phyloP scores from a whole-genome alignment of 2,888 invertebrate species.

The Arrhopalites spinosus region DNA sequence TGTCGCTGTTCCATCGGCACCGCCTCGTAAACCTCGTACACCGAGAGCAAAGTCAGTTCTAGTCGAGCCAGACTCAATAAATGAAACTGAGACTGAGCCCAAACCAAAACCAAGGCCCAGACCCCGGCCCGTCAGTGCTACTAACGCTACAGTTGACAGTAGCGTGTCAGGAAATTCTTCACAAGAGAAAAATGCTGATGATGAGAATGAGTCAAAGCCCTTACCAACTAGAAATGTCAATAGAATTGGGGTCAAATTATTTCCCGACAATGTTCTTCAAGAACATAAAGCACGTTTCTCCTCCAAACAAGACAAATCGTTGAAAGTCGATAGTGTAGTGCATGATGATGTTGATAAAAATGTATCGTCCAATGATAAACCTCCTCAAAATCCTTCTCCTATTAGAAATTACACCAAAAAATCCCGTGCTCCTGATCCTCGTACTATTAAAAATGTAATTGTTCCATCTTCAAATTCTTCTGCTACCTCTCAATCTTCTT shows the following conservation, averaged over 20 bases:
- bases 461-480: background rate
- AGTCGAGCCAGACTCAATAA: background rate
- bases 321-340: no score
- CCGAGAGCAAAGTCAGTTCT: constrained; percentile 12
- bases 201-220: background rate
- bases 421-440: constrained; percentile 15
- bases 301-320: constrained; percentile 22
- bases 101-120: constrained; percentile 21
- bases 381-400: background rate
- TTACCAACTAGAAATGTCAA: background rate
- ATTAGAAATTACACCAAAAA: constrained; percentile 16
- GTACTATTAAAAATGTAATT: background rate
- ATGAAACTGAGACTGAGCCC: background rate
- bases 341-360: background rate
- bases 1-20: constrained; percentile 21
- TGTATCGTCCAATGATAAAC: background rate
- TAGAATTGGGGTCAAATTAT: constrained; percentile 54
- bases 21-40: constrained; percentile 23
- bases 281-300: constrained; percentile 29
- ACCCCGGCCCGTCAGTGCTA: background rate
- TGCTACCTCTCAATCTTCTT: background rate
- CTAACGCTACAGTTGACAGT: background rate
- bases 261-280: constrained; percentile 50
- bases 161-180: background rate
- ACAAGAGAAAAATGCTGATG: background rate